These are phyloP conservation scores for Meganola albula DNA, from an alignment of 2,888 invertebrate genomes.

Conservation along the genomic window DNA sequence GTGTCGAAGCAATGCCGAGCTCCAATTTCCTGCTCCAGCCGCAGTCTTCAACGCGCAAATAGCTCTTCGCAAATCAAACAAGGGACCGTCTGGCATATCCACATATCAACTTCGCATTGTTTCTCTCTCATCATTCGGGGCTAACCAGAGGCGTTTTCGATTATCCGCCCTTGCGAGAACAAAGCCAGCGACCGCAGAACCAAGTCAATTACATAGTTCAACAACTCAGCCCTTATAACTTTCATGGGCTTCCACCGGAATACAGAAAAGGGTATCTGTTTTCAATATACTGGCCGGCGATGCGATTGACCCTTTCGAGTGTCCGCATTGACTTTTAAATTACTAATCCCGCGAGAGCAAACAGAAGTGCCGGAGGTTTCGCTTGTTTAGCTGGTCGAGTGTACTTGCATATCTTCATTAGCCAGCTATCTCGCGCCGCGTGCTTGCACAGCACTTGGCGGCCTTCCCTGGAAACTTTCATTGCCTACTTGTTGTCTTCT, in stretches of 20 bases:
- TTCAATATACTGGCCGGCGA: slow-evolving; percentile 69
- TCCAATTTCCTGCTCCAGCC: slow-evolving; percentile 68
- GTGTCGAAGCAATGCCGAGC: slow-evolving; percentile 46
- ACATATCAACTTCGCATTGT: slow-evolving; percentile 76
- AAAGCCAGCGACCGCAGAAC: slow-evolving; percentile 74
- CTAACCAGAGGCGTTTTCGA: slow-evolving; percentile 76
- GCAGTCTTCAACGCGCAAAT: slow-evolving; percentile 67
- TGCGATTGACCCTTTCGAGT: slow-evolving; percentile 76
- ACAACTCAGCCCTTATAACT: slow-evolving; percentile 78
- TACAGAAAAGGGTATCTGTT: slow-evolving; percentile 77
- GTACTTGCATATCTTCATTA: slow-evolving; percentile 75
- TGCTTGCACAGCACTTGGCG: slow-evolving; percentile 64
- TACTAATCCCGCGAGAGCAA: slow-evolving; percentile 75
- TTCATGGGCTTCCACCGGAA: slow-evolving; percentile 73
- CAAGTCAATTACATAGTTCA: slow-evolving; percentile 78
- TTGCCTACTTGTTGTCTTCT: slow-evolving; percentile 36
- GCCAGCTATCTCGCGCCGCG: slow-evolving; percentile 40
- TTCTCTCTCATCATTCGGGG: slow-evolving; percentile 67
- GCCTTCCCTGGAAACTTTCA: slow-evolving; percentile 35
- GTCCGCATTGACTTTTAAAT: slow-evolving; percentile 78
- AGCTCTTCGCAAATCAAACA: slow-evolving; percentile 77
- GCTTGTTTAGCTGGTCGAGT: slow-evolving; percentile 70
- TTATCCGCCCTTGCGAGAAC: slow-evolving; percentile 72
- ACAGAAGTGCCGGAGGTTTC: slow-evolving; percentile 61
- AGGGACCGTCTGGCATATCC: slow-evolving; percentile 68